A percentile compares a stretch with the other conserved stretches of the same genome.
phyloP scores from a whole-genome alignment of 2,888 invertebrate species.

The Phengaris alcon region DNA sequence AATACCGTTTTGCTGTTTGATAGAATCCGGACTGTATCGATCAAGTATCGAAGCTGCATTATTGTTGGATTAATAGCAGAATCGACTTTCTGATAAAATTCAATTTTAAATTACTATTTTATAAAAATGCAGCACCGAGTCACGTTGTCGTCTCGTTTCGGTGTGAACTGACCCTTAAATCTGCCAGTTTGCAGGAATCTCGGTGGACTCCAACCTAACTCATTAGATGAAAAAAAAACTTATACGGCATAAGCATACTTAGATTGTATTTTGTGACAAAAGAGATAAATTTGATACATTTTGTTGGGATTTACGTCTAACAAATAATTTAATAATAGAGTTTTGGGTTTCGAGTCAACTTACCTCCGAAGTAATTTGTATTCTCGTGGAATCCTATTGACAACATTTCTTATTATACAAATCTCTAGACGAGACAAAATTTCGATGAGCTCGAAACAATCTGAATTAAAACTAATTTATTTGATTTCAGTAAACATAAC shows the following conservation, averaged over 20 bases:
- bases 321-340: conserved; percentile 25
- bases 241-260: neutral
- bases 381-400: conserved; percentile 29
- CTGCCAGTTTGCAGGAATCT: no score
- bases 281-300: conserved; percentile 14
- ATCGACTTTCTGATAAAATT: no score
- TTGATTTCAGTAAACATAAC: conserved; percentile 11
- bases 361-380: conserved; percentile 25
- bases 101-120: no score
- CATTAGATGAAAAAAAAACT: conserved; percentile 2
- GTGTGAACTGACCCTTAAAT: no score
- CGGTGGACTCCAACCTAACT: no score
- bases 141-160: no score
- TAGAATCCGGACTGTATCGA: no score
- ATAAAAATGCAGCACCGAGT: no score
- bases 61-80: no score
- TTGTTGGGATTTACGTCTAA: conserved; percentile 10
- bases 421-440: conserved; percentile 30
- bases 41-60: no score
- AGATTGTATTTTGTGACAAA: neutral
- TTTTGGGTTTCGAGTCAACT: conserved; percentile 24
- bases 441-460: conserved; percentile 31
- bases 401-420: conserved; percentile 30
- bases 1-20: no score
- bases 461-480: conserved; percentile 15